Percentiles rank a stretch among this genome's conserved stretches.
These are phyloP conservation scores for Neodiprion pinetum DNA, from an alignment of 1,140 invertebrate genomes.

Conservation along the genomic window DNA sequence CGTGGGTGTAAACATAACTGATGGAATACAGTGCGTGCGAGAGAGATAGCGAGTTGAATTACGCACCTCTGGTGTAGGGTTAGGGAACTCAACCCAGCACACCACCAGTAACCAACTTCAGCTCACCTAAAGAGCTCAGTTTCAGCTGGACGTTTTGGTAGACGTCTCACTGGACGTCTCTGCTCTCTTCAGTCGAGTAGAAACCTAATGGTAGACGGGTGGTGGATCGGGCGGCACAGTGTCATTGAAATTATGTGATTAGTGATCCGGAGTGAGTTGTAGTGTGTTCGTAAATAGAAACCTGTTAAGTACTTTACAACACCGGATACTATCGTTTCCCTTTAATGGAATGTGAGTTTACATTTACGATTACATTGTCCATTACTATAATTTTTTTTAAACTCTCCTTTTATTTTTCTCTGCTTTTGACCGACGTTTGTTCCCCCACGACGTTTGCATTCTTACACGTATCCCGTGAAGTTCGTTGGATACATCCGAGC, in stretches of 20 bases:
- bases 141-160: neutral
- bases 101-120: neutral
- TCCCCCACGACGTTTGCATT: neutral
- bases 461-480: no score
- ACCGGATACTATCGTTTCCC: neutral
- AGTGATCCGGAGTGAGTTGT: neutral
- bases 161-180: no score
- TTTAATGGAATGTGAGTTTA: conserved; percentile 2
- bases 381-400: no score
- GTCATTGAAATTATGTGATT: conserved; percentile 1
- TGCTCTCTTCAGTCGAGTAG: neutral
- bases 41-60: no score
- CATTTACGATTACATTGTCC: no score
- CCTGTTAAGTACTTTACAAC: neutral
- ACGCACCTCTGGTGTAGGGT: neutral
- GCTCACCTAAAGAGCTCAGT: neutral
- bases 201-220: neutral
- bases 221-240: neutral
- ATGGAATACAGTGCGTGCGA: no score
- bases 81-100: neutral
- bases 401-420: no score
- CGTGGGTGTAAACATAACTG: no score
- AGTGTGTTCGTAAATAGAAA: conserved; percentile 3
- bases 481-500: no score
- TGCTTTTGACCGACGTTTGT: neutral